Evolutionary conservation across 1,140 invertebrate species (phyloP), one percentile per base, ranked within the genome.

Genomic region (Saccostrea cuccullata): DNA sequence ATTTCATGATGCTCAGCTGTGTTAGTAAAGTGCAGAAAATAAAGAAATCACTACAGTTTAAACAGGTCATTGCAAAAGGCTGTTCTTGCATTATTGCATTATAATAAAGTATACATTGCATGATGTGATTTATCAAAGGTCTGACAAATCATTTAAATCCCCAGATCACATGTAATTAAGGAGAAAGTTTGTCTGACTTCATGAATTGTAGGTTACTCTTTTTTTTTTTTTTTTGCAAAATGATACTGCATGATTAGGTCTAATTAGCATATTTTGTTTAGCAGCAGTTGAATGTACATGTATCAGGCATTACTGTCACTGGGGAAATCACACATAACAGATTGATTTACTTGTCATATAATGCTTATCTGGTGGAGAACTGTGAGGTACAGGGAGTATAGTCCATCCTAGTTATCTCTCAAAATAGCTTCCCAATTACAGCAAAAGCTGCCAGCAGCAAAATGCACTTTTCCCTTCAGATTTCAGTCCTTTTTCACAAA

Each of bases 221-320:
- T 36, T n/a, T n/a, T n/a, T n/a, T n/a, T n/a, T n/a, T n/a, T n/a
- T n/a, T 47, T 64, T 20, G 58, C n/a, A n/a, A 17, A 6, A 12
- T 77, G 70, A 30, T 77, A n/a, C n/a, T n/a, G 70, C 70, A 77
- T 77, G 13, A 77, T 30, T 30, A 77, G 70, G 70, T 26, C 17
- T 64, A 64, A 77, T 77, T 30, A 30, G 26, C 30, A 12, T 77
- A 77, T 30, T 77, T 77, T 23, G 30, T 12, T 30, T 73, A 30
- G 67, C 23, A 30, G 26, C 9, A 26, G 26, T 77, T 17, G 30
- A 77, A 77, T 77, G 70, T 77, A 77, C 26, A 30, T 15, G 26
- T 77, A 77, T 77, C 23, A 77, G 30, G 13, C 12, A 30, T 77
- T 17, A 30, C 26, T 77, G 70, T 26, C 70, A 77, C 70, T 26